phyloP scores from a whole-genome alignment of 2,888 invertebrate species.

The Neoascia interrupta region DNA sequence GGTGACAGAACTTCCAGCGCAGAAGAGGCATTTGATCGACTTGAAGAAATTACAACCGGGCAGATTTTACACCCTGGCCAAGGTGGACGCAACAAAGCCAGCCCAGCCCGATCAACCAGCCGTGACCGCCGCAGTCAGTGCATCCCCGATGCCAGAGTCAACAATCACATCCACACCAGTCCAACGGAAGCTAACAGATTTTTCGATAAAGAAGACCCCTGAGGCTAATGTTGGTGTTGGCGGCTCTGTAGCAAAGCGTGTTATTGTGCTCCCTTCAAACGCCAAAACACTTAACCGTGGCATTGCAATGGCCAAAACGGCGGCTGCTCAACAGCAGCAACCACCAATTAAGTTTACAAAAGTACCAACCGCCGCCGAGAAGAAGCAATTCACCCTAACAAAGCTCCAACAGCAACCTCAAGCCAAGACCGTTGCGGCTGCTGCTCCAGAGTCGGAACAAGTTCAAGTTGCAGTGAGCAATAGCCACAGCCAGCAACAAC shows the following conservation, averaged over 20 bases:
- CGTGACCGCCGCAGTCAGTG: background rate
- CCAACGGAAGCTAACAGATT: slow-evolving; percentile 20
- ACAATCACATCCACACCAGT: background rate
- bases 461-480: no score
- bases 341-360: slow-evolving; percentile 73
- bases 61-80: slow-evolving; percentile 68
- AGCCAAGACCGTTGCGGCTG: slow-evolving; percentile 15
- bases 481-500: background rate
- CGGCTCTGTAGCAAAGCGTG: slow-evolving; percentile 44
- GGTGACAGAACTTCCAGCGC: slow-evolving; percentile 3
- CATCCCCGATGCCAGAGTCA: background rate
- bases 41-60: slow-evolving; percentile 69
- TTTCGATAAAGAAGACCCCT: slow-evolving; percentile 13
- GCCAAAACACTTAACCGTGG: slow-evolving; percentile 18
- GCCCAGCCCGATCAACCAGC: background rate
- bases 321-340: slow-evolving; percentile 71
- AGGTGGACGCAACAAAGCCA: slow-evolving; percentile 1
- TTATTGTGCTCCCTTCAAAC: slow-evolving; percentile 44
- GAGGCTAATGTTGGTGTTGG: background rate
- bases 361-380: slow-evolving; percentile 51
- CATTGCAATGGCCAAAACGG: slow-evolving; percentile 35
- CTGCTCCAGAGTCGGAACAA: no score
- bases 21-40: slow-evolving; percentile 52
- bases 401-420: slow-evolving; percentile 46
- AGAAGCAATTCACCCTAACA: slow-evolving; percentile 62